A percentile compares a stretch with the other conserved stretches of the same genome.
Evolutionary conservation across 2,113 vertebrate genomes (phyloP).

Genomic region (Carassius gibelio): DNA sequence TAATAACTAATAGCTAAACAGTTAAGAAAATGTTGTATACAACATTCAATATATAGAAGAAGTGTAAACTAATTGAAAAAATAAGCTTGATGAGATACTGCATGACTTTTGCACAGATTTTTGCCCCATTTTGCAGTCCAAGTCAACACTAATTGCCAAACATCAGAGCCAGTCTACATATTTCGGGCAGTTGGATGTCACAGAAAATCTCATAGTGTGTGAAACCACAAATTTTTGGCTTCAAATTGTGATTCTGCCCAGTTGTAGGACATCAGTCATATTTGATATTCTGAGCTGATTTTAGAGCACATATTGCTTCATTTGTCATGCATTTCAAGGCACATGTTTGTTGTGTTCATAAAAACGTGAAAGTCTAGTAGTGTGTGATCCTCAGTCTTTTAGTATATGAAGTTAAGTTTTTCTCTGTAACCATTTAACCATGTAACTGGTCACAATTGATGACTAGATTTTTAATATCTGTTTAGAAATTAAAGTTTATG

Average conservation of each 20-base stretch:
- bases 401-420: neutral
- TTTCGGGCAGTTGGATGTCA: too few relatives aligned
- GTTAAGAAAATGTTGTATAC: too few relatives aligned
- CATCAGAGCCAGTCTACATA: too few relatives aligned
- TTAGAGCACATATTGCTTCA: neutral
- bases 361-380: neutral
- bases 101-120: too few relatives aligned
- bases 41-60: too few relatives aligned
- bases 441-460: neutral
- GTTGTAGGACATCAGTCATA: neutral
- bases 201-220: neutral
- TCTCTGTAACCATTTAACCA: neutral
- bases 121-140: too few relatives aligned
- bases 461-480: neutral
- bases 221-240: neutral
- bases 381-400: neutral
- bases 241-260: neutral
- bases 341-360: neutral
- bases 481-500: too few relatives aligned
- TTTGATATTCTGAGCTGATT: neutral
- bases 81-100: too few relatives aligned
- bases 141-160: too few relatives aligned
- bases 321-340: neutral
- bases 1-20: too few relatives aligned
- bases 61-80: too few relatives aligned